Percentiles rank a stretch among this genome's conserved stretches.
Evolutionary conservation across 2,113 vertebrate genomes (phyloP).

Genomic region (Chamaea fasciata): DNA sequence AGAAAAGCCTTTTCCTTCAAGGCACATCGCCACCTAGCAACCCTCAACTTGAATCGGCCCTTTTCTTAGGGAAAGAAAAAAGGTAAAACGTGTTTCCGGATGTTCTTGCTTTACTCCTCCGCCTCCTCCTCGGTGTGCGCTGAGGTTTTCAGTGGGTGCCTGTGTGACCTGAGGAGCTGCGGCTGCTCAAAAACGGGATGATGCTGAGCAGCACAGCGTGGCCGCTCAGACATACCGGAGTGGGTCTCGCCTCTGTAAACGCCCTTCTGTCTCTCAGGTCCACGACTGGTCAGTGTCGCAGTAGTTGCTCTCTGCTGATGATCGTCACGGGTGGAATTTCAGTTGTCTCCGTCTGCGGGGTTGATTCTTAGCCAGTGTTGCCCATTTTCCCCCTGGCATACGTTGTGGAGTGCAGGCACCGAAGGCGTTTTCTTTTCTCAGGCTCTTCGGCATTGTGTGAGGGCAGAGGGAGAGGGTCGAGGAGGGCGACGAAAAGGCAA

Average conservation of each 20-base stretch:
- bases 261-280: background rate
- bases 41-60: background rate
- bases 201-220: fast-evolving
- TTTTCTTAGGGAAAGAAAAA: background rate
- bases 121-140: background rate
- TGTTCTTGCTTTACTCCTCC: background rate
- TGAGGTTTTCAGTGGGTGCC: background rate
- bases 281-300: background rate
- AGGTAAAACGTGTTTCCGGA: background rate
- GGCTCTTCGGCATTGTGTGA: background rate
- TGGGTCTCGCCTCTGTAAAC: background rate
- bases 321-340: background rate
- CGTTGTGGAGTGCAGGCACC: background rate
- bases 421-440: background rate
- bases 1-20: background rate
- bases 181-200: background rate
- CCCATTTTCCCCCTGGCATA: background rate
- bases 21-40: constrained; percentile 42
- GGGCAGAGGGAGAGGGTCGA: too few species aligned
- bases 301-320: background rate
- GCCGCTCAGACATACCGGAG: background rate
- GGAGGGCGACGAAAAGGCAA: background rate
- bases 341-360: fast-evolving
- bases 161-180: background rate
- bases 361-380: background rate